phyloP scores from a whole-genome alignment of 2,797 vertebrate genomes.

The Diceros bicornis region DNA sequence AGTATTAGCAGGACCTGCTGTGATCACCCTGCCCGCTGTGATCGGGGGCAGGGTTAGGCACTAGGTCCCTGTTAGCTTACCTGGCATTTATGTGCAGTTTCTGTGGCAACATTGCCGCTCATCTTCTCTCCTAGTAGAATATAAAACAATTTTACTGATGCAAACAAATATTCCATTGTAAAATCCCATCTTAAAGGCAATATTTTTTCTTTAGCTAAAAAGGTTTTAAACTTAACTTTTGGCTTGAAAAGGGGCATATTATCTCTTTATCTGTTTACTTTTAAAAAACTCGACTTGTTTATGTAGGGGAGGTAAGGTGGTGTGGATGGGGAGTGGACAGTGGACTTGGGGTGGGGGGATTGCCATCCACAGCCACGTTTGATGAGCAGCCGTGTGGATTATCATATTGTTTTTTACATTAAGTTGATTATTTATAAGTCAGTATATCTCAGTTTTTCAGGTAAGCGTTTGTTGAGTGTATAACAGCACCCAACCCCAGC shows the following conservation, averaged over 20 bases:
- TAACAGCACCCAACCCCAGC: not conserved
- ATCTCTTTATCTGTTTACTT: not conserved
- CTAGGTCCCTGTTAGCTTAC: not conserved
- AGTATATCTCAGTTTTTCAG: not conserved
- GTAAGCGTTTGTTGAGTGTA: not conserved
- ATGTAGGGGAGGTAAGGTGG: not conserved
- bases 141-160: not conserved
- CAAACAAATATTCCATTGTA: not conserved
- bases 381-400: not conserved
- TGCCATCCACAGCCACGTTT: not conserved
- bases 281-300: not conserved
- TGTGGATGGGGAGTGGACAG: not conserved
- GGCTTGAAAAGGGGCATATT: not conserved
- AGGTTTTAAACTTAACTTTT: not conserved
- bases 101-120: not conserved
- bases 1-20: not conserved
- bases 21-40: too few species aligned
- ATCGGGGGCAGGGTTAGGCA: not conserved
- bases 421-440: not conserved
- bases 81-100: not conserved
- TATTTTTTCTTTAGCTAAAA: not conserved
- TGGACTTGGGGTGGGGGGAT: fast-evolving
- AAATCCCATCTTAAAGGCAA: not conserved
- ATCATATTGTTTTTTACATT: not conserved
- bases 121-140: not conserved